Percentiles rank a stretch among this genome's conserved stretches.
These are phyloP conservation scores for Lepidochitona cinerea DNA, from an alignment of 2,888 invertebrate genomes.

Conservation along the genomic window DNA sequence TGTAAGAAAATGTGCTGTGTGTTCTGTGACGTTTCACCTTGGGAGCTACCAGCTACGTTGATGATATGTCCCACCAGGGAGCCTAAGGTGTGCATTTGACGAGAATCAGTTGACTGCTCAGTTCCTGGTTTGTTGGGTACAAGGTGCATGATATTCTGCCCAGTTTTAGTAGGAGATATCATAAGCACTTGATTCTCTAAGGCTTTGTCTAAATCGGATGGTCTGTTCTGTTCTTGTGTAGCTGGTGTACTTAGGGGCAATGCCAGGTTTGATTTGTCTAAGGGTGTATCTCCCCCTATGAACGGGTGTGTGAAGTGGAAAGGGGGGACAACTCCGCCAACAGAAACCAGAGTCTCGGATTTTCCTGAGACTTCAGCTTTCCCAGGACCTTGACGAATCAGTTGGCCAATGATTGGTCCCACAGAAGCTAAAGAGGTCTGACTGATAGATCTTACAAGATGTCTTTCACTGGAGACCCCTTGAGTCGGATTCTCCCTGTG, in stretches of 20 bases:
- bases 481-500: too few relatives aligned
- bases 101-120: neutral
- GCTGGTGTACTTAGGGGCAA: neutral
- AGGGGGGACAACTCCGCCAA: slow-evolving; percentile 27
- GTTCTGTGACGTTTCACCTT: neutral
- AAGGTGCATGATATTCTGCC: neutral
- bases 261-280: neutral
- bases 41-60: neutral
- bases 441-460: too few relatives aligned
- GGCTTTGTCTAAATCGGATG: neutral
- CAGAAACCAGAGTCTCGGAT: neutral
- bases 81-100: neutral
- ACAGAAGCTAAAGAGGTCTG: neutral
- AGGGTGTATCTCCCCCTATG: slow-evolving; percentile 10
- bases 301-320: slow-evolving; percentile 63
- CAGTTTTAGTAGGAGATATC: neutral
- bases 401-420: slow-evolving; percentile 57
- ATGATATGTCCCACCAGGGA: neutral
- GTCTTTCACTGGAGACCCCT: too few relatives aligned
- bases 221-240: neutral
- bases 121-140: neutral
- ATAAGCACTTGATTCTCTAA: neutral
- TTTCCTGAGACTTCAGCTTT: slow-evolving; percentile 13
- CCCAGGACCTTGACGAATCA: slow-evolving; percentile 39
- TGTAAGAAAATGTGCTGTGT: neutral